Evolutionary conservation across 2,113 vertebrate species (phyloP).

Genomic region (Carassius carassius): DNA sequence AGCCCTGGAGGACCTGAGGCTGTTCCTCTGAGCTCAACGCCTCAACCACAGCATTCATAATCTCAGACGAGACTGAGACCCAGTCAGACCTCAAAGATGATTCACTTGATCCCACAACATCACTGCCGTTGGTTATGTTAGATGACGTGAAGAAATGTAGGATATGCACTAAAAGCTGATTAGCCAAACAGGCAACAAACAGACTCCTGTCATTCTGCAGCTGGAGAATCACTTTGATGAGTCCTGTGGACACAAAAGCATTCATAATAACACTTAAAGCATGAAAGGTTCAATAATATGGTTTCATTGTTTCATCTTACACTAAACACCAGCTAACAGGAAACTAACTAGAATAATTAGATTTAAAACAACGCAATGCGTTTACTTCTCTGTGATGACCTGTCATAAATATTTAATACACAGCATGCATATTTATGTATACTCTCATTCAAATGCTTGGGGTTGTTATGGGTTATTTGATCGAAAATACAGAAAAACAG

Average conservation of each 20-base stretch:
- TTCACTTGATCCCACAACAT: not conserved
- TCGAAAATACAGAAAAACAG: too few relatives aligned
- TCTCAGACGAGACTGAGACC: constrained; percentile 61
- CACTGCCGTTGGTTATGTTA: not conserved
- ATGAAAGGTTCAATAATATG: too few relatives aligned
- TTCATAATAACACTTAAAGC: too few relatives aligned
- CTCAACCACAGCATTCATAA: constrained; percentile 72
- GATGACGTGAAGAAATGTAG: constrained; percentile 70
- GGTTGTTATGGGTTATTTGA: too few relatives aligned
- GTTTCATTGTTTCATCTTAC: too few relatives aligned
- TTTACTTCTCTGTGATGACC: too few relatives aligned
- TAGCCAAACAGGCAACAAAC: constrained; percentile 87
- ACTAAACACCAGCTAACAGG: too few relatives aligned
- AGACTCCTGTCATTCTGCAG: constrained; percentile 88
- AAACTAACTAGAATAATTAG: too few relatives aligned
- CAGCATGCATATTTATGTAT: too few relatives aligned
- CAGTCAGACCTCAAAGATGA: constrained; percentile 57
- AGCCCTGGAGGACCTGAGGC: constrained; percentile 68
- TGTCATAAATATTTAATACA: too few relatives aligned
- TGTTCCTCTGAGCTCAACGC: constrained; percentile 69
- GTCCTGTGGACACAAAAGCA: constrained; percentile 69
- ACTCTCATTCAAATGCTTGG: too few relatives aligned
- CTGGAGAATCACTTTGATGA: constrained; percentile 76
- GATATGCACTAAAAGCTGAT: constrained; percentile 79
- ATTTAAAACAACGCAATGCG: too few relatives aligned